Evolutionary conservation across 2,888 invertebrate genomes (phyloP), one percentile per base, ranked within the genome.

Genomic region (Eulithis prunata): DNA sequence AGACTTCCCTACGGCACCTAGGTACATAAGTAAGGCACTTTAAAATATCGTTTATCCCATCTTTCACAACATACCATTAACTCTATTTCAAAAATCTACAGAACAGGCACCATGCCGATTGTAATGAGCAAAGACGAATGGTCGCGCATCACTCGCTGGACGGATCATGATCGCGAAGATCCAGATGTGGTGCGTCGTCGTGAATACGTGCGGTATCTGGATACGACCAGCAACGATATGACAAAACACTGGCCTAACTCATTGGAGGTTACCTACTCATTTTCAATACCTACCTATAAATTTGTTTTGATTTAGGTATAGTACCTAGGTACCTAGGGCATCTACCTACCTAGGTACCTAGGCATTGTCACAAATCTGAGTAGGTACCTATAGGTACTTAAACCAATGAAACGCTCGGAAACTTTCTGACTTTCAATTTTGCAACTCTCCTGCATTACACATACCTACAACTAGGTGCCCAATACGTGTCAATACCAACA

Each of bases 201-300:
- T 2, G 87, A 89, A 38, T 86, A 88, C 69, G 75, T 90, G 21
- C 78, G 76, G 46, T 83, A 75, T 64, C 76, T 90, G 41, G 77
- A 88, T 60, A 71, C 77, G 4, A 76, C 80, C 66, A 92, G 92
- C 78, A 75, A 68, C 0, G 69, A 76, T 36, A 92, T 93, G 90
- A 91, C 91, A 4, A 89, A 86, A 62, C 55, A 71, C 21, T 93
- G 92, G 92, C 92, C 92, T 0, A 92, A 93, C 71, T 93, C 92
- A 0, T 45, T 91, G 1, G 91, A 91, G 83, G 90, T 73, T 69
- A 21, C 8, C 10, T 4, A 38, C 8, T 7, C 1, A 38, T 53
- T 53, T 53, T 38, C 7, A 36, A 13, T 36, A 47, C 7, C 6
- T 47, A 47, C 47, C 4, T 6, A 13, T 32, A 32, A 4, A n/a